A percentile compares a stretch with the other conserved stretches of the same genome.
These are phyloP conservation scores for Drosophila bocqueti DNA, from an alignment of 1,140 invertebrate species.

Conservation along the genomic window DNA sequence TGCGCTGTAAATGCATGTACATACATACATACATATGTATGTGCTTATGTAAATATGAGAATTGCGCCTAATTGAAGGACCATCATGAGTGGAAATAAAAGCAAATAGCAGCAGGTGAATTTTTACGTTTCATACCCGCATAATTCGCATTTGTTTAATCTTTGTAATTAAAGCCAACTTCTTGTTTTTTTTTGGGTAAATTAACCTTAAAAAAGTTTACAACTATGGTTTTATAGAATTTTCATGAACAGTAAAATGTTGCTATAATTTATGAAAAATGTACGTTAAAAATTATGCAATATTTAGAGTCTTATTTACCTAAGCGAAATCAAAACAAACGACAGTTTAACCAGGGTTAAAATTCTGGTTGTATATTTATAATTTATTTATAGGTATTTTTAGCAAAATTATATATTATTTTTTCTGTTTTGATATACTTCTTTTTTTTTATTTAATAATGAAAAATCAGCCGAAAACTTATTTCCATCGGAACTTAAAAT, in stretches of 20 bases:
- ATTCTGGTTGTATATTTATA: too few relatives aligned
- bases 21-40: not conserved
- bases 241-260: not conserved
- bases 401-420: too few relatives aligned
- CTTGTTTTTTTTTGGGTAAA: not conserved
- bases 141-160: conserved; percentile 12
- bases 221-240: not conserved
- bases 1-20: not conserved
- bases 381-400: too few relatives aligned
- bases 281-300: not conserved
- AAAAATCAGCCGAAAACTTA: too few relatives aligned
- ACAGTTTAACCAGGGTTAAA: too few relatives aligned
- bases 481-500: too few relatives aligned
- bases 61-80: conserved; percentile 9
- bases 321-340: too few relatives aligned
- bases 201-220: not conserved
- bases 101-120: conserved; percentile 10
- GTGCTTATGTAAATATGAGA: not conserved
- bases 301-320: not conserved
- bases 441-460: too few relatives aligned
- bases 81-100: conserved; percentile 3
- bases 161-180: conserved; percentile 8
- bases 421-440: too few relatives aligned
- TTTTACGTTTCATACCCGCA: conserved; percentile 11
- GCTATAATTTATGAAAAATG: not conserved